These are phyloP conservation scores for Eurosta solidaginis DNA, from an alignment of 1,140 invertebrate genomes.

Conservation along the genomic window DNA sequence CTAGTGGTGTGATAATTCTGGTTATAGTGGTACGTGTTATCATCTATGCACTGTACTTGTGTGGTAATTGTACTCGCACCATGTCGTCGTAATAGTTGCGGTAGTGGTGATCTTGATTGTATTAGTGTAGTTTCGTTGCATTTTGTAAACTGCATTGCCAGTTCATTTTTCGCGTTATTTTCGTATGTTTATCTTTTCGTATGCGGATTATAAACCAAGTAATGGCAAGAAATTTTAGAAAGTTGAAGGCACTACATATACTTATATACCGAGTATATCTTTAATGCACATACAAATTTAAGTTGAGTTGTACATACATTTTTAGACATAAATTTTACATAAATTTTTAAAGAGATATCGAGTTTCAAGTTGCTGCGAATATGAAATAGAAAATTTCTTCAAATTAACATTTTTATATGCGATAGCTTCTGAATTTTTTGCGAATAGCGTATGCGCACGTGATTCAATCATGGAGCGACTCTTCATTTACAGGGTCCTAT, in stretches of 20 bases:
- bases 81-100: background rate
- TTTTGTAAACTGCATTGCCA: background rate
- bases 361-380: too few species aligned
- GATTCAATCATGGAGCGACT: too few species aligned
- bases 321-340: too few species aligned
- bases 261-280: background rate
- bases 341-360: too few species aligned
- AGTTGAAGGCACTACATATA: too few species aligned
- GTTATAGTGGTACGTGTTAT: background rate
- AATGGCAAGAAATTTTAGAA: background rate
- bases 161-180: background rate
- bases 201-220: background rate
- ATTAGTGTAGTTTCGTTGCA: background rate
- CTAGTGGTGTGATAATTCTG: background rate
- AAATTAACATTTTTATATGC: too few species aligned
- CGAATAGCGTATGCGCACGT: too few species aligned
- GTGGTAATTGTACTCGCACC: background rate
- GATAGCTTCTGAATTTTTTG: too few species aligned
- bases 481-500: too few species aligned
- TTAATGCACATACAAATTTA: background rate
- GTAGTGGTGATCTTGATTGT: slow-evolving; percentile 9
- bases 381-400: too few species aligned
- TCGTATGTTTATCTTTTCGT: background rate
- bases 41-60: background rate
- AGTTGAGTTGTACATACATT: too few species aligned